Conservation (phyloP, 2,797 vertebrate species). For the Coregonus suidteri region DNA sequence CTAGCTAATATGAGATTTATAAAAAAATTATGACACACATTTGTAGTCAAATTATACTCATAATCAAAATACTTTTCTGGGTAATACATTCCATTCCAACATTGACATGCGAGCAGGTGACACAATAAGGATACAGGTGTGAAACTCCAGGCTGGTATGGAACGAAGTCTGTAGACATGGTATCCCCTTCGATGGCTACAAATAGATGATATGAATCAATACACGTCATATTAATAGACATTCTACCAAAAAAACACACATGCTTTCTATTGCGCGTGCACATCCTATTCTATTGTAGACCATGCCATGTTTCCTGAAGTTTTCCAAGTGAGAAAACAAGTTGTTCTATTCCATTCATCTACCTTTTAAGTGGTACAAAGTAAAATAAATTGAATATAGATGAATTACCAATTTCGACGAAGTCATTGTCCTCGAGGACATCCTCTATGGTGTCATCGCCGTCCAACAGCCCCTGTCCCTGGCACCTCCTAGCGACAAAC, state of each 20-base stretch:
- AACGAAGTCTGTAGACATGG: slow-evolving; percentile 93
- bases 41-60: not conserved
- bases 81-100: not conserved
- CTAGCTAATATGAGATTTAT: not conserved
- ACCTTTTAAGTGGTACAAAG: not conserved
- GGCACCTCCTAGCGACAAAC: slow-evolving; percentile 88
- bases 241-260: too few species aligned
- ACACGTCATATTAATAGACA: too few species aligned
- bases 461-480: slow-evolving; percentile 89
- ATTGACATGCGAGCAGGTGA: not conserved
- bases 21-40: not conserved
- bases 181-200: slow-evolving; percentile 92
- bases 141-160: slow-evolving; percentile 89
- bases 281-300: too few species aligned
- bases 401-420: slow-evolving; percentile 92
- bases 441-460: slow-evolving; percentile 86
- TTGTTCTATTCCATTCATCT: too few species aligned
- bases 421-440: slow-evolving; percentile 95
- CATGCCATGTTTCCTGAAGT: too few species aligned
- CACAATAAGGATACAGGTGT: slow-evolving; percentile 89
- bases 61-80: not conserved
- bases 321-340: too few species aligned
- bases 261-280: too few species aligned
- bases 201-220: slow-evolving; percentile 37
- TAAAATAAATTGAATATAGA: not conserved